Evolutionary conservation across 2,888 invertebrate genomes (phyloP).

Genomic region (Perizoma affinitatum): DNA sequence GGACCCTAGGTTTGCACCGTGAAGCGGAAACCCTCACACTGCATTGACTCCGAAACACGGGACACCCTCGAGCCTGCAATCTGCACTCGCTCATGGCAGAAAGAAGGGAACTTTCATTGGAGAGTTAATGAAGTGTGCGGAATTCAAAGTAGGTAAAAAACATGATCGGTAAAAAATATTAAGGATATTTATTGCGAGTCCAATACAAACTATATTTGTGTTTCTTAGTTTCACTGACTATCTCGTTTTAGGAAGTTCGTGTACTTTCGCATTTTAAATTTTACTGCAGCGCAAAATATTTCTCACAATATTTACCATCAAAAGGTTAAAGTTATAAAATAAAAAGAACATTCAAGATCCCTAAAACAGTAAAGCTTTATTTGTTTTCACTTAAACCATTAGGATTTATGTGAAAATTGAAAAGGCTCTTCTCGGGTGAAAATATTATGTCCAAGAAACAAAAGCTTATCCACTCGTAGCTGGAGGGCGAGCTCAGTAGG

Average conservation of each 20-base stretch:
- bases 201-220: no score
- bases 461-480: conserved; percentile 36
- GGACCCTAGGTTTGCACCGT: background rate
- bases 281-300: background rate
- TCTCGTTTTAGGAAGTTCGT: no score
- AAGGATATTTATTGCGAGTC: no score
- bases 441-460: conserved; percentile 42
- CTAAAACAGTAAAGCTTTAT: conserved; percentile 39
- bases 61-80: background rate
- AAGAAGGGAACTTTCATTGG: background rate
- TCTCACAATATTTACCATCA: background rate
- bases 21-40: conserved; percentile 8
- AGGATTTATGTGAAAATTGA: conserved; percentile 44
- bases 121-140: background rate
- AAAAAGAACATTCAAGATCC: conserved; percentile 18
- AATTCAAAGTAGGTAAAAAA: background rate
- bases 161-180: background rate
- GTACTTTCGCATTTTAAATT: background rate
- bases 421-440: conserved; percentile 37
- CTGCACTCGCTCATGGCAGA: no score
- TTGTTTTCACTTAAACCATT: conserved; percentile 42
- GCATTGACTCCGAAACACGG: conserved; percentile 1
- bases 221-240: no score
- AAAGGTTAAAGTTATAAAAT: conserved; percentile 13
- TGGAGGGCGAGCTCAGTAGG: conserved; percentile 17